phyloP scores from a whole-genome alignment of 2,113 vertebrate genomes.

The Caranx ignobilis region DNA sequence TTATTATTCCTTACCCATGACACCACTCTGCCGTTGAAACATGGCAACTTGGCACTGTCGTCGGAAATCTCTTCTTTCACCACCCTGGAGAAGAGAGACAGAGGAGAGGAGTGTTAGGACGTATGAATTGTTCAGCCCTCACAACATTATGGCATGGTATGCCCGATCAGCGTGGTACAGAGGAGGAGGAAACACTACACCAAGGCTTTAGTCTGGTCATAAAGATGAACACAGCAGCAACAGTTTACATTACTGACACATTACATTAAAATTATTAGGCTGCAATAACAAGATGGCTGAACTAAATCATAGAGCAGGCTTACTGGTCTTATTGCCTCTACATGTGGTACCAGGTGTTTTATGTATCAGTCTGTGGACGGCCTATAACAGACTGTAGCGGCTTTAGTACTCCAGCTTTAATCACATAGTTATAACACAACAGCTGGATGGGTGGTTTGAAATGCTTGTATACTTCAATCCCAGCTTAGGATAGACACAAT shows the following conservation, averaged over 20 bases:
- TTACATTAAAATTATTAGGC: constrained; percentile 10
- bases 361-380: neutral
- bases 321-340: neutral
- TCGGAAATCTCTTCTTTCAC: constrained; percentile 96
- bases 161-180: constrained; percentile 1
- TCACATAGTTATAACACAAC: neutral
- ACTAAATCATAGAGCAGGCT: constrained; percentile 18
- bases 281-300: constrained; percentile 2
- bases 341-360: constrained; percentile 4
- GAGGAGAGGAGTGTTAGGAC: constrained; percentile 8
- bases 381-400: neutral
- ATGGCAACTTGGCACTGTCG: constrained; percentile 89
- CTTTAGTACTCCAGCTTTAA: neutral
- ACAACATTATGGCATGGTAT: constrained; percentile 13
- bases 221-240: constrained; percentile 14
- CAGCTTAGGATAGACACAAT: neutral
- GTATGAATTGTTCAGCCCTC: constrained; percentile 3
- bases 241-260: constrained; percentile 47
- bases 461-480: neutral
- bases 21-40: constrained; percentile 93
- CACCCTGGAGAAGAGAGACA: constrained; percentile 83
- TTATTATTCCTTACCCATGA: constrained; percentile 88
- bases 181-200: neutral
- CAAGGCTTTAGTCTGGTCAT: constrained; percentile 10
- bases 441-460: neutral